Evolutionary conservation across 2,888 invertebrate genomes (phyloP), one percentile per base, ranked within the genome.

Genomic region (Syritta pipiens): DNA sequence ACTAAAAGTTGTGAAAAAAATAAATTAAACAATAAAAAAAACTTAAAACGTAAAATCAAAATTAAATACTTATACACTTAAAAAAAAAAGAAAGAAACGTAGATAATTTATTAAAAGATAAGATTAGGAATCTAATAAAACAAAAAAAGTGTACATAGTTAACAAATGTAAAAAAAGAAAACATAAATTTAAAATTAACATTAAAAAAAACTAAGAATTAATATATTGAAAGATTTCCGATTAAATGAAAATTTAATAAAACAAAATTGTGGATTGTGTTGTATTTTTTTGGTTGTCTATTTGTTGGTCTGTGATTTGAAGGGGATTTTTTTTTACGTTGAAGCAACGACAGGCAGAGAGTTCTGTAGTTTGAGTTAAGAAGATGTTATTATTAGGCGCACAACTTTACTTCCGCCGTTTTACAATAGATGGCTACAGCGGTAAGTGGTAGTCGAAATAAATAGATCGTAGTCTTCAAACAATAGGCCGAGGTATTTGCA

Each of bases 171-270:
- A 59, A 71, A 59, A 67, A 12, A 57, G 42, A 42, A 19, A 30
- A 32, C 22, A 19, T 63, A 42, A 60, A 67, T 46, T 48, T 46
- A 22, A 65, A 65, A 37, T 17, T 42, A 46, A 53, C 59, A 72
- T 46, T 65, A 60, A 49, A n/a, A n/a, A n/a, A n/a, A n/a, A n/a
- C n/a, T n/a, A n/a, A n/a, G n/a, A n/a, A 51, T 32, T 53, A 48
- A 24, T 44, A 75, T 51, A 53, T 71, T 51, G 26, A 71, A 46
- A 62, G n/a, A 22, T 62, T 71, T 77, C 46, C 63, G 53, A 77
- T 72, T 77, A 72, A 77, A 77, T 60, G 77, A 72, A 59, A 53
- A 65, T 71, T 76, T 69, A 63, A 76, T 55, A 35, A 72, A 55
- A 28, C 37, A 6, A 48, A 22, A 12, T 7, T 35, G n/a, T n/a